phyloP scores from a whole-genome alignment of 2,888 invertebrate genomes.

The Oasisia sp. region DNA sequence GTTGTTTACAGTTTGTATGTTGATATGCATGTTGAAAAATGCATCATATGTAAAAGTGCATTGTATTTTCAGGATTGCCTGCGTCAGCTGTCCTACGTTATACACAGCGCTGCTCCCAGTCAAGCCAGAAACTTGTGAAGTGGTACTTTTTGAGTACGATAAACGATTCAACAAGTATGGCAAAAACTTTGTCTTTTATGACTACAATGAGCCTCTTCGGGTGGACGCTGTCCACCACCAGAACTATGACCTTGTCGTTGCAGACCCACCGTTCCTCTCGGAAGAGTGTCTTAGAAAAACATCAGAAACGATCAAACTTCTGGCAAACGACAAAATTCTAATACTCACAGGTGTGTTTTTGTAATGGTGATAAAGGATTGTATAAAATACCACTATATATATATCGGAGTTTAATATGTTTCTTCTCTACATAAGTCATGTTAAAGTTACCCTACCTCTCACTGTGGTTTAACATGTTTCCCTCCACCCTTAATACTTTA shows the following conservation, averaged over 20 bases:
- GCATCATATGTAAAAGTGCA: neutral
- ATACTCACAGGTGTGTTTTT: conserved; percentile 79
- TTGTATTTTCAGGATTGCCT: conserved; percentile 72
- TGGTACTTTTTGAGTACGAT: conserved; percentile 81
- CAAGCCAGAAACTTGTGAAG: conserved; percentile 42
- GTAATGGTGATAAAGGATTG: neutral
- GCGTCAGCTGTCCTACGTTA: conserved; percentile 89
- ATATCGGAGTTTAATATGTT: neutral
- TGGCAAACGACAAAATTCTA: conserved; percentile 81
- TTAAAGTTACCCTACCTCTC: neutral
- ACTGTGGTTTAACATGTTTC: neutral
- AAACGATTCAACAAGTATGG: conserved; percentile 79
- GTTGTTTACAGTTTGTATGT: neutral
- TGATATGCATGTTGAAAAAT: neutral
- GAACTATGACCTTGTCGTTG: conserved; percentile 84
- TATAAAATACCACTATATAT: no score
- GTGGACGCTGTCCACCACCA: conserved; percentile 72
- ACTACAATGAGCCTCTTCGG: conserved; percentile 83
- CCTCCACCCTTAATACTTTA: no score
- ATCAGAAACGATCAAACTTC: conserved; percentile 78
- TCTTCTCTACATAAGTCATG: neutral
- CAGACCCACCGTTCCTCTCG: conserved; percentile 94
- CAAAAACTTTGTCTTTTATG: conserved; percentile 84
- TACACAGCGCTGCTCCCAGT: conserved; percentile 70
- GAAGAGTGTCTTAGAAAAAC: conserved; percentile 91